These are phyloP conservation scores for Falco novaeseelandiae DNA, from an alignment of 2,797 vertebrate genomes.

Conservation along the genomic window DNA sequence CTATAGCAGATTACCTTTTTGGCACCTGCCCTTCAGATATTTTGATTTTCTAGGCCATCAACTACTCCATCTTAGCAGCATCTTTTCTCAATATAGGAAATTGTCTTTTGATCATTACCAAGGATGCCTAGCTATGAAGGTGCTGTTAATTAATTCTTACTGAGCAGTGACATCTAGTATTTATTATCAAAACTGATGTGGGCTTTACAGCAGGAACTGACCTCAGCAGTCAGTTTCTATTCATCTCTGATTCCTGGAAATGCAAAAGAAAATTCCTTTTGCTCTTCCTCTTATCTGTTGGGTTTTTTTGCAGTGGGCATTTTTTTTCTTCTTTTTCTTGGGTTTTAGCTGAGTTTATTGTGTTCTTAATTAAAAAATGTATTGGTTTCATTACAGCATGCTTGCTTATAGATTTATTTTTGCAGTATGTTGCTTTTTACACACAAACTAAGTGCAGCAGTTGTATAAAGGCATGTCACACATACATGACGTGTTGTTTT, in stretches of 20 bases:
- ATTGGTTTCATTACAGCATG: neutral
- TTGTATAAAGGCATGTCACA: neutral
- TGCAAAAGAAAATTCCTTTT: neutral
- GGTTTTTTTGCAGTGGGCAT: neutral
- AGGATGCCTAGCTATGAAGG: neutral
- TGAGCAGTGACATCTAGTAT: neutral
- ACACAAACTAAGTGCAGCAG: neutral
- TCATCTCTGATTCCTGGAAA: neutral
- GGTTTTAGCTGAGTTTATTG: neutral
- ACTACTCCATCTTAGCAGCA: neutral
- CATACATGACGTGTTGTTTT: neutral
- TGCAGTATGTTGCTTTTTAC: neutral
- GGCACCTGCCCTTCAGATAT: neutral
- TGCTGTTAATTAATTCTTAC: neutral
- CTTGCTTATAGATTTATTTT: neutral
- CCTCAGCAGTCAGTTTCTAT: neutral
- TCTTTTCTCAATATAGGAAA: neutral
- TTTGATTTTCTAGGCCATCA: neutral
- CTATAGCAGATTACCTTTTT: neutral
- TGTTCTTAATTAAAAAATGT: neutral
- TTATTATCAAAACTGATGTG: neutral
- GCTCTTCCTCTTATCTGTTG: neutral
- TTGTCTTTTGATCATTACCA: neutral
- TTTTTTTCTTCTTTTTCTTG: neutral
- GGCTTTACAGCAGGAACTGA: neutral